These are phyloP conservation scores for Muraenolepis orangiensis DNA, from an alignment of 2,797 vertebrate species.

Conservation along the genomic window DNA sequence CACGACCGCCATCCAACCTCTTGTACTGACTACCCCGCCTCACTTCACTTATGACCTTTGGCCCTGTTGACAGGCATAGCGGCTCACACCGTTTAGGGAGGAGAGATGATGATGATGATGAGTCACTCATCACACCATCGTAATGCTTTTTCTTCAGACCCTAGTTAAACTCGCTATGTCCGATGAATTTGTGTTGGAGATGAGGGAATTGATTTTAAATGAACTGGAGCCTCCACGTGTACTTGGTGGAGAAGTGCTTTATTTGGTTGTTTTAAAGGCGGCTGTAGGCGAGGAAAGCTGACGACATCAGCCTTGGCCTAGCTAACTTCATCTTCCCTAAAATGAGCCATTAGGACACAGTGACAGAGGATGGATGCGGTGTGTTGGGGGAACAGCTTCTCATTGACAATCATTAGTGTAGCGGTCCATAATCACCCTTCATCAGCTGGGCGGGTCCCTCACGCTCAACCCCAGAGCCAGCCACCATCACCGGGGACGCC, in stretches of 20 bases:
- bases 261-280: background rate
- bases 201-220: background rate
- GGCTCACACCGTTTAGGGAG: conserved; percentile 3
- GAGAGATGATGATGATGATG: conserved; percentile 10
- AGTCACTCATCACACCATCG: background rate
- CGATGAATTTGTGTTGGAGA: background rate
- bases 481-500: conserved; percentile 68
- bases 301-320: conserved; percentile 40
- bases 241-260: background rate
- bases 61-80: conserved; percentile 29
- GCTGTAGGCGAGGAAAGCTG: background rate
- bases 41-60: conserved; percentile 26
- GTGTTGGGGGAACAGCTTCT: conserved; percentile 64
- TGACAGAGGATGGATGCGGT: conserved; percentile 69
- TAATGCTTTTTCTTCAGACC: background rate
- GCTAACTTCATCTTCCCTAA: conserved; percentile 69
- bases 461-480: conserved; percentile 57
- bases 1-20: background rate
- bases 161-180: background rate
- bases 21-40: conserved; percentile 16
- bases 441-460: conserved; percentile 53
- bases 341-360: conserved; percentile 69
- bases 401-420: conserved; percentile 75
- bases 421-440: conserved; percentile 72
- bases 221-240: background rate